Evolutionary conservation across 2,113 vertebrate genomes (phyloP), one percentile per base, ranked within the genome.

Genomic region (Pholis gunnellus): DNA sequence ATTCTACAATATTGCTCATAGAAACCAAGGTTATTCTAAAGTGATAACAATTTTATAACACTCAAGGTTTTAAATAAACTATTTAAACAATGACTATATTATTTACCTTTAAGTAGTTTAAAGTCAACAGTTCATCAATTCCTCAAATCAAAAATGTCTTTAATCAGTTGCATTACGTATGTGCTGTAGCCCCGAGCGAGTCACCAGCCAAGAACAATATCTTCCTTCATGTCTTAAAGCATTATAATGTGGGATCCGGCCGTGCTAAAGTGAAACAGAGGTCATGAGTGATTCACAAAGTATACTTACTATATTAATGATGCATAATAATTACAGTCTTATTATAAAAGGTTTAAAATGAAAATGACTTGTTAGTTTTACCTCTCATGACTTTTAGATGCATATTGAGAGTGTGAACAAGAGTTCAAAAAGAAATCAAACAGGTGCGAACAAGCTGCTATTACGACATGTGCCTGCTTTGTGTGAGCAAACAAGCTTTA

Each of bases 181-280:
- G 1, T 29, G 9, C 69, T 81, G 38, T 17, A 38, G 38, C 29
- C 15, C 14, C 54, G 22, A 56, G 65, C 46, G 69, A 81, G 74
- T 84, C 59, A 56, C 42, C 27, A 36, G 69, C 64, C 44, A 63
- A 67, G 27, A 71, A 14, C 63, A 81, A 80, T 40, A 69, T 75
- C 69, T 71, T 46, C 5, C 56, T n/a, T 22, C 38, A 66, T 75
- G 20, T 59, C 73, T 71, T 22, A 71, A 63, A 78, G 22, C 42
- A 59, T 46, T 69, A 36, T 15, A 72, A 70, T 56, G 11, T 77
- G 75, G 68, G 31, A 81, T 70, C 59, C 66, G 52, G 54, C 57
- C 34, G 25, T 18, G 0, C 18, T 81, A 48, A 83, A 81, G 40
- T 65, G 7, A 72, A 61, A 68, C 22, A 46, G 25, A 59, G 31